Base-by-base conservation (phyloP, 2,888 invertebrate species). In the Pyrochroa serraticornis region DNA sequence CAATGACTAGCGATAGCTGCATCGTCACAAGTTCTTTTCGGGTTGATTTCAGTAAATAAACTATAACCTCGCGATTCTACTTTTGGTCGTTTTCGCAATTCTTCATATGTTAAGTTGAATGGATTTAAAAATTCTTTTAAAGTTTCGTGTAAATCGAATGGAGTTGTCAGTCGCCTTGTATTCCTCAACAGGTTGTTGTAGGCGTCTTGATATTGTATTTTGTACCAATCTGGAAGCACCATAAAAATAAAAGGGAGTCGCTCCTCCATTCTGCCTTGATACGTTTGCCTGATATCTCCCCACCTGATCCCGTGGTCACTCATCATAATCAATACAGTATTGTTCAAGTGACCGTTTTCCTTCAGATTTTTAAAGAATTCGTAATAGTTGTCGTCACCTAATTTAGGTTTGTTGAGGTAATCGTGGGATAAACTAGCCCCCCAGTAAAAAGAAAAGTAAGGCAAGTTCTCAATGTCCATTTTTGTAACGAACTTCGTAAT, bases 301-400 rank as follows among this genome's bases (percentile, higher is more conserved):
- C 91, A 95, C 59, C 95, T 82, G 56, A 94, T 87, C 0, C 96
- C 96, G 72, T 96, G 96, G 74, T 96, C 96, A 76, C 95, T 95
- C 81, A 95, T 82, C 38, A 84, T 73, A 47, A 94, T 81, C 8
- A 90, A 69, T 38, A 87, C 82, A 0, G 92, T 92, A 22, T 86
- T 82, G 47, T 90, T 84, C 49, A 92, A 79, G 49, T 85, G 79
- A 1, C 82, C 81, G 1, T 80, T 74, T 0, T 76, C 67, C 34
- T 85, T 78, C 46, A 90, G 74, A 54, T 80, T 76, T 58, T 78
- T 75, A 47, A 95, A 78, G 70, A 91, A 84, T 0, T 78, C 69
- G 63, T 81, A 74, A 68, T 90, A 87, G 42, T 83, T 80, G 0
- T 83, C 80, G 71, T 96, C 95, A 59, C 91, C 90, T 14, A 87